phyloP scores from a whole-genome alignment of 2,113 vertebrate genomes.

The Phodopus roborovskii region DNA sequence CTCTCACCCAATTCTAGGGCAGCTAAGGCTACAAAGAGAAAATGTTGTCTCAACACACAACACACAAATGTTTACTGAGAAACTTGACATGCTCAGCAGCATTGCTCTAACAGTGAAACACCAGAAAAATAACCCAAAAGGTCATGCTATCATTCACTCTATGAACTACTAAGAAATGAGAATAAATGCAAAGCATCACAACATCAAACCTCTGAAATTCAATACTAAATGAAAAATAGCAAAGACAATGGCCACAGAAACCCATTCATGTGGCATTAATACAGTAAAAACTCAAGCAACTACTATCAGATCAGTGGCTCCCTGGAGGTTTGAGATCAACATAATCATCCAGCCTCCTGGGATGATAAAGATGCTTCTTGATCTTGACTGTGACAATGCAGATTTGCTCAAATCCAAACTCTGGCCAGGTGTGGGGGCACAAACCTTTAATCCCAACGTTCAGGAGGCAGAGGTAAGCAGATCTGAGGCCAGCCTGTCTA shows the following conservation, averaged over 20 bases:
- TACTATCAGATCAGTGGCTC: neutral
- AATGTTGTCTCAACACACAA: too few species aligned
- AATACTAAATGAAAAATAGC: neutral
- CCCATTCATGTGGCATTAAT: neutral
- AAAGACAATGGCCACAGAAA: neutral
- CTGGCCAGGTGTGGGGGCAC: neutral
- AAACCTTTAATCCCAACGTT: neutral
- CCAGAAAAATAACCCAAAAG: neutral
- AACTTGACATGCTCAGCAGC: neutral
- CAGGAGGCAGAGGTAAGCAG: neutral
- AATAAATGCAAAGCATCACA: neutral
- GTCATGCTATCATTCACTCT: neutral
- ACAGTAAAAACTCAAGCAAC: neutral
- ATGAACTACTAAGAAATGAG: neutral
- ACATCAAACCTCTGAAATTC: neutral
- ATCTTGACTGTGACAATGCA: neutral
- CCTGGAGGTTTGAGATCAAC: neutral
- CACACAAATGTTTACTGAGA: neutral
- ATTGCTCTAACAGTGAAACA: neutral
- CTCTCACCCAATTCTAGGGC: too few species aligned
- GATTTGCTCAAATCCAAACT: neutral
- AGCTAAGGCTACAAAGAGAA: too few species aligned
- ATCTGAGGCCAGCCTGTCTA: neutral
- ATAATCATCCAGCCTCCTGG: neutral
- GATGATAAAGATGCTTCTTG: neutral